Evolutionary conservation across 2,797 vertebrate species (phyloP).

Genomic region (Anabas testudineus): DNA sequence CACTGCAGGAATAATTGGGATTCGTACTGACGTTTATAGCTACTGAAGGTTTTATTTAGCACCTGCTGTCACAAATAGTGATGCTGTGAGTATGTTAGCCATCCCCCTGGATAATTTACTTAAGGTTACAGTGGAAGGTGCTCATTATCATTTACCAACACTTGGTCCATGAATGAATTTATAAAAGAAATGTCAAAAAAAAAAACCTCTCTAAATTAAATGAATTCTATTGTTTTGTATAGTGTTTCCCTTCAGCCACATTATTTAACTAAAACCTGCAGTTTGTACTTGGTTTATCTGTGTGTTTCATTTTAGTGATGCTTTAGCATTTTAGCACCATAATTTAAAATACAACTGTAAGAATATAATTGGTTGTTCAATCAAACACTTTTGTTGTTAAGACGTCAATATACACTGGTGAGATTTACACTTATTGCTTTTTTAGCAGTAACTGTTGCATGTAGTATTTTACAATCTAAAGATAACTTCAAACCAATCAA

Average conservation of each 20-base stretch:
- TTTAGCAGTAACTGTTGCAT: neutral
- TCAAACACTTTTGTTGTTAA: neutral
- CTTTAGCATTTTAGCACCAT: neutral
- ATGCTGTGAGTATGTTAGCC: neutral
- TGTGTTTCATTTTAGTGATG: slow-evolving; percentile 25
- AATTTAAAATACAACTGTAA: neutral
- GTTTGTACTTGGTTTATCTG: neutral
- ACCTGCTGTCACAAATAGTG: slow-evolving; percentile 29
- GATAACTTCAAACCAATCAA: neutral
- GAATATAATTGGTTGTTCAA: neutral
- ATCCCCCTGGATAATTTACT: no score
- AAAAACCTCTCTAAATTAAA: neutral
- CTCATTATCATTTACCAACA: no score
- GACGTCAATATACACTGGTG: neutral
- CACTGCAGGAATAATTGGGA: slow-evolving; percentile 42
- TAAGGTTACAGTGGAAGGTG: no score
- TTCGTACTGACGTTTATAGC: slow-evolving; percentile 47
- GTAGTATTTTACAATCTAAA: neutral
- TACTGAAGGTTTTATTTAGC: slow-evolving; percentile 38
- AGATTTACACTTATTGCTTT: neutral
- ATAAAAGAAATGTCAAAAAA: no score
- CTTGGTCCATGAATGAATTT: no score
- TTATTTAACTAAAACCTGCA: neutral
- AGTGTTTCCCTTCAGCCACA: neutral
- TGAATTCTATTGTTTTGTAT: neutral